phyloP scores from a whole-genome alignment of 2,797 vertebrate species.

The Aphelocoma californica region DNA sequence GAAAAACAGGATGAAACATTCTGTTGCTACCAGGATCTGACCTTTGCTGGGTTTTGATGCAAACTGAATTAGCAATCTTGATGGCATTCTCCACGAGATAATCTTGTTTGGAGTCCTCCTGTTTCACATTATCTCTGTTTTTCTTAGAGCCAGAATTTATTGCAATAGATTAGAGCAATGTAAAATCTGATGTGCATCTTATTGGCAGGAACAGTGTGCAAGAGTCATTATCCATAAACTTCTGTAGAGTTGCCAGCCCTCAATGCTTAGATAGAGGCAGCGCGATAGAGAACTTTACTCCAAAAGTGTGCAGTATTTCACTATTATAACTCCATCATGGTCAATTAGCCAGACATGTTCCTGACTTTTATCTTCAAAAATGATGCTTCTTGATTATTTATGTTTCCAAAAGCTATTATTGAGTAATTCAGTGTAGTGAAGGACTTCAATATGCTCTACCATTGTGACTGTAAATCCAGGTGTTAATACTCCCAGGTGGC shows the following conservation, averaged over 20 bases:
- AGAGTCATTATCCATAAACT: slow-evolving; percentile 57
- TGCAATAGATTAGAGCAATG: slow-evolving; percentile 25
- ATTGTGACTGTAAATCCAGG: slow-evolving; percentile 91
- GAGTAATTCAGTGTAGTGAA: slow-evolving; percentile 88
- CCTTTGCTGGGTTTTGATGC: neutral
- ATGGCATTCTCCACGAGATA: neutral
- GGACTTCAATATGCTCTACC: slow-evolving; percentile 84
- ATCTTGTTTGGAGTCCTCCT: neutral
- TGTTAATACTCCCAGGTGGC: slow-evolving; percentile 89
- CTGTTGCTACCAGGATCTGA: neutral
- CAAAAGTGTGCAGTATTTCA: slow-evolving; percentile 82
- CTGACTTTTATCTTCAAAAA: slow-evolving; percentile 94
- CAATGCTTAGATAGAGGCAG: slow-evolving; percentile 52
- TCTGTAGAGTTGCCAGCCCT: slow-evolving; percentile 38
- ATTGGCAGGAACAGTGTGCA: slow-evolving; percentile 36
- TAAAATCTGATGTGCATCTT: slow-evolving; percentile 61
- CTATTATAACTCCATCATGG: slow-evolving; percentile 91
- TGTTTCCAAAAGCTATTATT: slow-evolving; percentile 87
- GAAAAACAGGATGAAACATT: neutral
- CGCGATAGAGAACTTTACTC: slow-evolving; percentile 60
- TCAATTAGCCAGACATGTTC: slow-evolving; percentile 92
- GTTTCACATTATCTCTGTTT: neutral
- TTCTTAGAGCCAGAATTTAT: slow-evolving; percentile 10
- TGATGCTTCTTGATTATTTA: slow-evolving; percentile 93
- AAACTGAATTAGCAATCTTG: neutral